Percentiles rank a stretch among this genome's conserved stretches.
Conservation (phyloP, 2,797 vertebrate species). For the Tokudaia tokunoshimensis region DNA sequence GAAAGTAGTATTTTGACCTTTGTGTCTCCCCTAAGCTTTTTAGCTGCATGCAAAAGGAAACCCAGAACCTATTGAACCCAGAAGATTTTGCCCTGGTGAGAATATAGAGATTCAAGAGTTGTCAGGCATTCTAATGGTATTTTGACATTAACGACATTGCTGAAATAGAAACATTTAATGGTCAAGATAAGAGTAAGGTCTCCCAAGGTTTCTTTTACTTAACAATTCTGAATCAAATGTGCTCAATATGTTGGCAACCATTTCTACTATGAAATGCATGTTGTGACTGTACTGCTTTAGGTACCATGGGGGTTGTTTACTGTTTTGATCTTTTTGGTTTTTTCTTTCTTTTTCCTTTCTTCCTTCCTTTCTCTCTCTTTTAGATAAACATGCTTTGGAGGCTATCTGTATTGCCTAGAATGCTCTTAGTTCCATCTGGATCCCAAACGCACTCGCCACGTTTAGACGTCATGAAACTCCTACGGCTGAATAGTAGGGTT, state of each 20-base stretch:
- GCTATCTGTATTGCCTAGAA: not conserved
- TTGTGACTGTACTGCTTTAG: not conserved
- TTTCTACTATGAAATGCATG: conserved; percentile 73
- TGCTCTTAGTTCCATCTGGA: conserved; percentile 10
- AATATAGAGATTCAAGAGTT: conserved; percentile 71
- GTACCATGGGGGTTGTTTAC: no score
- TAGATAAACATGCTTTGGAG: conserved; percentile 47
- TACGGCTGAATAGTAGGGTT: conserved; percentile 1
- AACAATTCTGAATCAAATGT: conserved; percentile 82
- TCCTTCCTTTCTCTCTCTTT: not conserved
- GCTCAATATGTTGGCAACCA: conserved; percentile 80
- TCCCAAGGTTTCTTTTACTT: conserved; percentile 71
- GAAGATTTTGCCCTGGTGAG: conserved; percentile 68
- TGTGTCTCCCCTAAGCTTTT: conserved; percentile 92
- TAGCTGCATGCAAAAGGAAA: conserved; percentile 89
- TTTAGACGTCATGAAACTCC: not conserved
- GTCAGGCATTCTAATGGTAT: conserved; percentile 71
- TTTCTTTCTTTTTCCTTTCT: not conserved
- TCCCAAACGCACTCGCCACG: not conserved
- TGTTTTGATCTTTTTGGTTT: not conserved
- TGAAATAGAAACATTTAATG: conserved; percentile 86
- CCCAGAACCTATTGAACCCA: conserved; percentile 50
- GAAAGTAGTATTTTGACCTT: conserved; percentile 78
- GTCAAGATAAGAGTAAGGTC: conserved; percentile 85
- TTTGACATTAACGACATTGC: conserved; percentile 87